A percentile compares a stretch with the other conserved stretches of the same genome.
phyloP scores from a whole-genome alignment of 2,113 vertebrate species.

The Mus spicilegus region DNA sequence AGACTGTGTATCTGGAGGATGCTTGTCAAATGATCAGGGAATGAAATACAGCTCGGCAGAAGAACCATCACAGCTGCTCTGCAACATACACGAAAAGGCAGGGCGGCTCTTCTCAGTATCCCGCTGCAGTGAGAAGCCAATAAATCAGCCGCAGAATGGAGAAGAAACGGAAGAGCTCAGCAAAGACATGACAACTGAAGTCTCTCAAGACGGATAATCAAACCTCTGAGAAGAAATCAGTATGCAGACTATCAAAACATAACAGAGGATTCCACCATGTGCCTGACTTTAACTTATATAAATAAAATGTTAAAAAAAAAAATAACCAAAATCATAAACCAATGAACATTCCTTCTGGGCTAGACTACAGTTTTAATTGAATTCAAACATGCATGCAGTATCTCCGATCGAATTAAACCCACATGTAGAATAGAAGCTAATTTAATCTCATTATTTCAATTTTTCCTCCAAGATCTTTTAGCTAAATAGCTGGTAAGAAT shows the following conservation, averaged over 20 bases:
- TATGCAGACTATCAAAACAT: conserved; percentile 11
- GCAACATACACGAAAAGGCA: not conserved
- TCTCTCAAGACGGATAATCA: conserved; percentile 17
- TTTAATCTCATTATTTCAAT: conserved; percentile 8
- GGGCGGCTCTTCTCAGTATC: not conserved
- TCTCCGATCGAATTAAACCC: not conserved
- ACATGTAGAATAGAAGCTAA: not conserved
- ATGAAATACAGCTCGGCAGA: conserved; percentile 15
- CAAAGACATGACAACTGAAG: not conserved
- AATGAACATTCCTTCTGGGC: not conserved
- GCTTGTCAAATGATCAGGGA: not conserved
- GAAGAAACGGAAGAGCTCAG: not conserved
- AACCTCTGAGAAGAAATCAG: conserved; percentile 26
- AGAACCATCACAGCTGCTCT: not conserved
- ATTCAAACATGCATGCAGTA: not conserved
- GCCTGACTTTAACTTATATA: conserved; percentile 17
- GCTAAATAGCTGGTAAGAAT: not conserved
- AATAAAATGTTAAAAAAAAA: conserved; percentile 51
- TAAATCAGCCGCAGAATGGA: not conserved
- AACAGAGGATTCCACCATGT: not conserved
- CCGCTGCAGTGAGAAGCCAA: not conserved
- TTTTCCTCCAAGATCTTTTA: not conserved
- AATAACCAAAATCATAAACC: conserved; percentile 50
- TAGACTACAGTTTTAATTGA: not conserved
- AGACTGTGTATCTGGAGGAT: not conserved